Percentiles rank a stretch among this genome's conserved stretches.
Conservation (phyloP, 53 echinoderm and acorn worm genomes). For the Zoroaster sp. region DNA sequence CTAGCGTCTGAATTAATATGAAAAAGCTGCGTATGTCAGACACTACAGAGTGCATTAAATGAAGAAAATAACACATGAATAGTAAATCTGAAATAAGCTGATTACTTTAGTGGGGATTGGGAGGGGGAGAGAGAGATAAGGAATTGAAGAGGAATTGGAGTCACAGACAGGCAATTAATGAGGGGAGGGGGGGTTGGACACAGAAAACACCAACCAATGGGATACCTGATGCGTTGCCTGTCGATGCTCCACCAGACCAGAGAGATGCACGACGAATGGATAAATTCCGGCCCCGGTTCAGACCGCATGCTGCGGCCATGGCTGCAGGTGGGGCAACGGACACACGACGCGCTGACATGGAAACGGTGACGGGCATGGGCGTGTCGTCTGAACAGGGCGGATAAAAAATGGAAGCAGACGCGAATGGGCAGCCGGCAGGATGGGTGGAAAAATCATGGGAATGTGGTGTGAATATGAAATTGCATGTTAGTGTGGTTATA, state of each 20-base stretch:
- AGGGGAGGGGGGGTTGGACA: conserved; percentile 15
- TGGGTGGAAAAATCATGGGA: conserved; percentile 22
- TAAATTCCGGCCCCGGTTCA: conserved; percentile 91
- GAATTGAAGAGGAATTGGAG: not conserved
- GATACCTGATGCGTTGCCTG: conserved; percentile 82
- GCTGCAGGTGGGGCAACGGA: conserved; percentile 90
- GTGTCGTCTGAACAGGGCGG: conserved; percentile 80
- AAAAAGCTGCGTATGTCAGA: not conserved
- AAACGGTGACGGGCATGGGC: conserved; percentile 88
- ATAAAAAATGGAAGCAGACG: conserved; percentile 54
- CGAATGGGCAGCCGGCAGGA: conserved; percentile 48
- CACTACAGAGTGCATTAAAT: conserved; percentile 5
- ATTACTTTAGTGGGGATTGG: not conserved
- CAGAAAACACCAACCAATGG: conserved; percentile 46
- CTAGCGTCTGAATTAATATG: not conserved
- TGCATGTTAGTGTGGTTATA: conserved; percentile 56
- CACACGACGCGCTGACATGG: conserved; percentile 87
- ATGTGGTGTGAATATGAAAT: conserved; percentile 60
- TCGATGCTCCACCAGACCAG: conserved; percentile 95
- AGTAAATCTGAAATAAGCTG: conserved; percentile 26
- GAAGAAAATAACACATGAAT: conserved; percentile 11
- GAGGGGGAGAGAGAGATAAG: not conserved
- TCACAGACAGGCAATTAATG: conserved; percentile 20
- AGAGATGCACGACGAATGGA: conserved; percentile 98
- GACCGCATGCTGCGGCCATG: conserved; percentile 69